These are phyloP conservation scores for Falco berigora DNA, from an alignment of 2,797 vertebrate species.

Conservation along the genomic window DNA sequence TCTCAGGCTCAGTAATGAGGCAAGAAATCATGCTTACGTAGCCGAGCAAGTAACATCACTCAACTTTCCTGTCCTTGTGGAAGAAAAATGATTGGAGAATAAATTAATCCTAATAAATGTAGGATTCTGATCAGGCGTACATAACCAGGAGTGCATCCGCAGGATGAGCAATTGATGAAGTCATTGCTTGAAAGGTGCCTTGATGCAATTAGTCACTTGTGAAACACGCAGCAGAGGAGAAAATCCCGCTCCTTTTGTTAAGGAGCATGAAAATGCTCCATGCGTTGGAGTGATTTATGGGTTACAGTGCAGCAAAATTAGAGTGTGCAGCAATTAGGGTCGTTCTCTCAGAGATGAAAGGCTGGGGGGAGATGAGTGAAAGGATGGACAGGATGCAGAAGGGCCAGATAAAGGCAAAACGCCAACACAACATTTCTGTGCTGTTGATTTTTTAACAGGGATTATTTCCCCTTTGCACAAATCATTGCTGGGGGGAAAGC, in stretches of 20 bases:
- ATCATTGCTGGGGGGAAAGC: fast-evolving
- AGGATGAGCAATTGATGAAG: constrained; percentile 57
- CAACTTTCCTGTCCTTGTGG: constrained; percentile 24
- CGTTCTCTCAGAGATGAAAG: constrained; percentile 8
- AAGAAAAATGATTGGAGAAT: constrained; percentile 41
- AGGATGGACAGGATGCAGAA: constrained; percentile 14
- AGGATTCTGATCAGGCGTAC: constrained; percentile 23
- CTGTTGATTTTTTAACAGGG: neutral
- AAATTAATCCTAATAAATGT: constrained; percentile 60
- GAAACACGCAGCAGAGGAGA: constrained; percentile 20
- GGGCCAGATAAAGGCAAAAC: neutral
- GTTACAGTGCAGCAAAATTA: constrained; percentile 27
- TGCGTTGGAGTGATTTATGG: constrained; percentile 15
- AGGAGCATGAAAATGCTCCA: neutral
- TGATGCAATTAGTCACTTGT: constrained; percentile 58
- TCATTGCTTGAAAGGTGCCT: constrained; percentile 53
- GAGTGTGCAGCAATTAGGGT: neutral
- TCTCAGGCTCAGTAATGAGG: constrained; percentile 49
- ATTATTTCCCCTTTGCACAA: neutral
- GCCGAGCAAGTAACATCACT: constrained; percentile 40
- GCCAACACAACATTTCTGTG: neutral
- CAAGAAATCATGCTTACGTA: constrained; percentile 58
- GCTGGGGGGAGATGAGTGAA: neutral
- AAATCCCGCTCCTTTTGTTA: constrained; percentile 35
- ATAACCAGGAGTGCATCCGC: neutral